Conservation (phyloP, 2,888 invertebrate genomes). For the Noctua pronuba region DNA sequence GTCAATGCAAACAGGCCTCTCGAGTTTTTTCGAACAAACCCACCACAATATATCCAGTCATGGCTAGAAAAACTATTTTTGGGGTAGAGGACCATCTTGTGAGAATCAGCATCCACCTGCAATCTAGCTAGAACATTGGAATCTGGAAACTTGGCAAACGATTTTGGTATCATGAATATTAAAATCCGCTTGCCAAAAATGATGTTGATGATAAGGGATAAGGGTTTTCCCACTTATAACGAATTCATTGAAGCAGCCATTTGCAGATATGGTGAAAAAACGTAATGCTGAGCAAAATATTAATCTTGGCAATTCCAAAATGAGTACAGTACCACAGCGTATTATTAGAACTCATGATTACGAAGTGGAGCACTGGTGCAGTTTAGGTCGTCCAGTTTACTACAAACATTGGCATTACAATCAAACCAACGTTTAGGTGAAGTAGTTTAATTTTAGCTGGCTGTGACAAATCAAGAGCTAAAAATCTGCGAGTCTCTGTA, state of each 20-base stretch:
- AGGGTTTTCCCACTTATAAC: background rate
- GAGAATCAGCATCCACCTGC: background rate
- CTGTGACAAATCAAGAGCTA: background rate
- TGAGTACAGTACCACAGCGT: background rate
- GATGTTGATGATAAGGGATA: too few species aligned
- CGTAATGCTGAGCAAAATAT: background rate
- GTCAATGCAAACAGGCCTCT: background rate
- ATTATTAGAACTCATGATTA: slow-evolving; percentile 6
- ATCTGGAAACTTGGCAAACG: background rate
- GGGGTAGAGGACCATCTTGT: background rate
- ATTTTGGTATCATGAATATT: background rate
- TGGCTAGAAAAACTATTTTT: background rate
- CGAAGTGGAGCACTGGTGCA: background rate
- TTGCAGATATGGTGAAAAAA: slow-evolving; percentile 4
- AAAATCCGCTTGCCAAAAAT: background rate
- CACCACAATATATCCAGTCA: background rate
- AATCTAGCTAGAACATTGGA: background rate
- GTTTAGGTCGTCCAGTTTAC: background rate
- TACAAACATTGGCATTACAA: background rate
- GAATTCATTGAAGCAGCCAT: background rate
- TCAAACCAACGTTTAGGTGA: background rate
- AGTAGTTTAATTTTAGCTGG: background rate
- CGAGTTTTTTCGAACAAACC: background rate
- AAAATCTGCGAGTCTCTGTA: background rate
- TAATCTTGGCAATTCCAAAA: slow-evolving; percentile 14